These are phyloP conservation scores for Smittia aterrima DNA, from an alignment of 2,888 invertebrate genomes.

Conservation along the genomic window DNA sequence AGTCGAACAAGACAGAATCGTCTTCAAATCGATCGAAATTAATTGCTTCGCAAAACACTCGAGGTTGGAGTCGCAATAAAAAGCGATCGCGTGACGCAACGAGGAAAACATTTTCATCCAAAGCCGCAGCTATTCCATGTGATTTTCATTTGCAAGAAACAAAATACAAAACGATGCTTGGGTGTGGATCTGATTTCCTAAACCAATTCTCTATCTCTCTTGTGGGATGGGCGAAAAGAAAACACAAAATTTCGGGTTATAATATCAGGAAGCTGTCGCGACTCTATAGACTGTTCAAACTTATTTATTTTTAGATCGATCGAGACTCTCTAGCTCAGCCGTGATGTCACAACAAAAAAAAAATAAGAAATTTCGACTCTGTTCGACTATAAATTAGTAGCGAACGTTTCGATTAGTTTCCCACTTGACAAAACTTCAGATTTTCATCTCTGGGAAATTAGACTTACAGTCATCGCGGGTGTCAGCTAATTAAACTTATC, in stretches of 20 bases:
- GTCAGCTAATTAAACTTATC: conserved; percentile 28
- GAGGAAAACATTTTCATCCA: background rate
- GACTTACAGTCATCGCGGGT: background rate
- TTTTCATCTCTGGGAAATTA: background rate
- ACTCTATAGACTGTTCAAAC: background rate
- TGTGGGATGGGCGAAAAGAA: background rate
- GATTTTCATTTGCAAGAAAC: background rate
- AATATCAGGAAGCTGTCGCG: conserved; percentile 41
- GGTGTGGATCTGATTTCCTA: conserved; percentile 19
- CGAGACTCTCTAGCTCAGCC: background rate
- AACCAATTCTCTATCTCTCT: conserved; percentile 1
- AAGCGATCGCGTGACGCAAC: background rate
- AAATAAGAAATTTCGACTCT: background rate
- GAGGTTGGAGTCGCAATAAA: conserved; percentile 3
- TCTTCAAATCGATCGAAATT: background rate
- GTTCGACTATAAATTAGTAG: background rate
- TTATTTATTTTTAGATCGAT: conserved; percentile 20
- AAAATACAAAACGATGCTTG: background rate
- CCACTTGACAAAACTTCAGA: background rate
- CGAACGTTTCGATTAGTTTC: conserved; percentile 4
- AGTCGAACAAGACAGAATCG: too few relatives aligned
- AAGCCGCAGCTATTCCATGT: background rate
- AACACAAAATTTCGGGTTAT: conserved; percentile 10
- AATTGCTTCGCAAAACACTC: conserved; percentile 6
- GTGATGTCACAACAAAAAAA: conserved; percentile 15